These are phyloP conservation scores for Lepilemur septentrionalis DNA, from an alignment of 2,797 vertebrate species.

Conservation along the genomic window DNA sequence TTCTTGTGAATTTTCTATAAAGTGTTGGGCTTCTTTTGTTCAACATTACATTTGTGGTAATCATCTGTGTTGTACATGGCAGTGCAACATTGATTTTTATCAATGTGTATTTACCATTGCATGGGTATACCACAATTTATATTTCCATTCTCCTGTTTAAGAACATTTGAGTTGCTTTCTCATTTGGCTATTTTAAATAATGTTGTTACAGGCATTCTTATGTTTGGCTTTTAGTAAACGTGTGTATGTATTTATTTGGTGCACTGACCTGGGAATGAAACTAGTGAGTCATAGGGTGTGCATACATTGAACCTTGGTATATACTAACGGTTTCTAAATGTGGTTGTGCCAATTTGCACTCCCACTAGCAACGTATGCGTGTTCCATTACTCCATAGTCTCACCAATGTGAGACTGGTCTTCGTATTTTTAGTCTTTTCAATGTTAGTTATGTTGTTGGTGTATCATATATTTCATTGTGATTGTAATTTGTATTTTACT, in stretches of 20 bases:
- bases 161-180: not conserved
- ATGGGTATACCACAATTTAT: not conserved
- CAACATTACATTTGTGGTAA: not conserved
- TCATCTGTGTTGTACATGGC: not conserved
- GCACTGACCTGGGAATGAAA: not conserved
- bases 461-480: not conserved
- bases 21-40: not conserved
- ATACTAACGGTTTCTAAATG: not conserved
- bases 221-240: not conserved
- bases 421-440: not conserved
- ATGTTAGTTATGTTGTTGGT: not conserved
- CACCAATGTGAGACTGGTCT: not conserved
- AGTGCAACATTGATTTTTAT: not conserved
- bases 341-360: not conserved
- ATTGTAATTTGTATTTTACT: not conserved
- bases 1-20: not conserved
- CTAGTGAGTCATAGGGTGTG: not conserved
- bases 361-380: rapidly evolving
- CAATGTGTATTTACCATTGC: not conserved
- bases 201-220: not conserved
- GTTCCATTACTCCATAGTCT: not conserved
- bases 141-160: not conserved
- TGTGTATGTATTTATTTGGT: not conserved
- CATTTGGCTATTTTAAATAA: not conserved
- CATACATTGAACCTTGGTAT: not conserved